phyloP scores from a whole-genome alignment of 1,140 invertebrate species.

The Drosophila biarmipes region DNA sequence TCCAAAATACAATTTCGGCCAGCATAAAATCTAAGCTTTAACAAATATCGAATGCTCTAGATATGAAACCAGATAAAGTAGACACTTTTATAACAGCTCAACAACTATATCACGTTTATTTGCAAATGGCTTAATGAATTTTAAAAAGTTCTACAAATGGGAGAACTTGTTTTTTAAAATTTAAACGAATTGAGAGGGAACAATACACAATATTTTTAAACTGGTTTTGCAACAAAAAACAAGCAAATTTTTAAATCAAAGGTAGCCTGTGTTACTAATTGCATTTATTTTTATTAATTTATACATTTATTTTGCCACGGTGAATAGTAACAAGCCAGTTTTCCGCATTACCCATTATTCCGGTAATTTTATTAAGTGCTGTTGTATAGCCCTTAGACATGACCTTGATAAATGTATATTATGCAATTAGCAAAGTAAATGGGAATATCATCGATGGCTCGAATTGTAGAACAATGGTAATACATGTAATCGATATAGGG shows the following conservation, averaged over 20 bases:
- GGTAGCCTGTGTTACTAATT: not conserved
- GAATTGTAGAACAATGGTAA: conserved; percentile 14
- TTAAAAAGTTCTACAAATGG: no score
- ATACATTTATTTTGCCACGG: not conserved
- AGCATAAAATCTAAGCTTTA: no score
- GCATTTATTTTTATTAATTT: not conserved
- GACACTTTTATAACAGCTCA: no score
- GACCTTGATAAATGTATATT: conserved; percentile 17
- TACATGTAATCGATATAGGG: conserved; percentile 18
- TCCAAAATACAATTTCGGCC: no score
- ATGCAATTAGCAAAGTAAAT: conserved; percentile 32
- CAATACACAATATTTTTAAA: no score
- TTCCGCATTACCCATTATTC: not conserved
- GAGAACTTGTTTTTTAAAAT: no score
- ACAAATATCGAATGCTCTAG: no score
- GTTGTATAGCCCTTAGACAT: conserved; percentile 11
- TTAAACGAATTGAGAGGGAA: no score
- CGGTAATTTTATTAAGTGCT: conserved; percentile 11
- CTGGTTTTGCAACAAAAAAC: no score
- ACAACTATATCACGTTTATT: no score
- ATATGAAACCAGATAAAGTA: no score
- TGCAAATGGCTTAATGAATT: no score
- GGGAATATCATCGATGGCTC: conserved; percentile 14
- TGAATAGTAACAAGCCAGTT: conserved; percentile 10
- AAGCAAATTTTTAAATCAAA: not conserved